phyloP scores from a whole-genome alignment of 2,797 vertebrate genomes.

The Coreius guichenoti region DNA sequence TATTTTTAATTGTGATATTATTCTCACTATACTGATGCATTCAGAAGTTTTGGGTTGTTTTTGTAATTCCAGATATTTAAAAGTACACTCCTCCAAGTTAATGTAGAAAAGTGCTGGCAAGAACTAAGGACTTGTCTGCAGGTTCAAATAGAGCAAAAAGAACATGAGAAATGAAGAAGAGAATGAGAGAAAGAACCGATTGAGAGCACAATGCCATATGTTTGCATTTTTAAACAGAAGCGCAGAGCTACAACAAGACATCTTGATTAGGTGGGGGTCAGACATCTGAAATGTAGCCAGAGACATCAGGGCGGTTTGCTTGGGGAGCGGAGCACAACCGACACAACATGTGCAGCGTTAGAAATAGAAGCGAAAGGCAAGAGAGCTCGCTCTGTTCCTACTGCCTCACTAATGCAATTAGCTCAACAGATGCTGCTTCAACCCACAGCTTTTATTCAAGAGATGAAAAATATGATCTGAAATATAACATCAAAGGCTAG shows the following conservation, averaged over 20 bases:
- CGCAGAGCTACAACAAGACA: conserved; percentile 31
- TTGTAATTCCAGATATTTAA: not conserved
- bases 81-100: not conserved
- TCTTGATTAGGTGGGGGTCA: conserved; percentile 44
- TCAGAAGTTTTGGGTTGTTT: not conserved
- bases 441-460: conserved; percentile 25
- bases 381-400: conserved; percentile 20
- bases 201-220: conserved; percentile 14
- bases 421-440: conserved; percentile 35
- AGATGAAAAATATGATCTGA: conserved; percentile 13
- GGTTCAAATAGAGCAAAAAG: not conserved
- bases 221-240: conserved; percentile 29
- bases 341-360: conserved; percentile 11
- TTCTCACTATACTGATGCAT: not conserved
- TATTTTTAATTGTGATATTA: not conserved
- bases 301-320: conserved; percentile 27
- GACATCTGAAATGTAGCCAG: conserved; percentile 26
- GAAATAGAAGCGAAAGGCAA: conserved; percentile 9
- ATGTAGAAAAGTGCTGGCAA: not conserved
- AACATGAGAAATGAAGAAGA: not conserved
- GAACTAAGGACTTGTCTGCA: not conserved
- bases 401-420: conserved; percentile 36
- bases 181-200: not conserved
- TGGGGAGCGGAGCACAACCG: conserved; percentile 17
- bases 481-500: conserved; percentile 11